Conservation (phyloP, 1,140 invertebrate species). For the Drosophila pandora region DNA sequence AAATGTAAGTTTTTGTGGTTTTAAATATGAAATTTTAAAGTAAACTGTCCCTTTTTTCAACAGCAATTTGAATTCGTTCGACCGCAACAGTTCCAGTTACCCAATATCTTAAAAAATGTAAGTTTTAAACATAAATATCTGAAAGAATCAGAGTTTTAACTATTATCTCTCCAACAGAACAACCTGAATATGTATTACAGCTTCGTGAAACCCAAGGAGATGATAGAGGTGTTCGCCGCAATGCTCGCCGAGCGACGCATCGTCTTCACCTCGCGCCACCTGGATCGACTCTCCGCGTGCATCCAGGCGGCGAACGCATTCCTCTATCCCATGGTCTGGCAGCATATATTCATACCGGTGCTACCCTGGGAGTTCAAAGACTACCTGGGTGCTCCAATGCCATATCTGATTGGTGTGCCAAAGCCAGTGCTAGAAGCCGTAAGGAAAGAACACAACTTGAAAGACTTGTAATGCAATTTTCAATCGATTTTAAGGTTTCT, state of each 20-base stretch:
- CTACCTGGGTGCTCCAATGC: constrained; percentile 97
- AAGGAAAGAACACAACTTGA: not conserved
- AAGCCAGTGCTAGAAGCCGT: constrained; percentile 89
- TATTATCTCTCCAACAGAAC: constrained; percentile 87
- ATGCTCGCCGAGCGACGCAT: constrained; percentile 96
- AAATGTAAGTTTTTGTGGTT: constrained; percentile 83
- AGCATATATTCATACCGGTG: constrained; percentile 98
- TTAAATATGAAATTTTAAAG: not conserved
- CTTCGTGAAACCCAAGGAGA: constrained; percentile 95
- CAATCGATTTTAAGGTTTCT: constrained; percentile 86
- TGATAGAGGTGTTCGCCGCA: constrained; percentile 97
- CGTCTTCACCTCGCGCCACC: constrained; percentile 93
- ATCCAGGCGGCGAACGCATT: constrained; percentile 97
- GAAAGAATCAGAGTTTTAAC: not conserved
- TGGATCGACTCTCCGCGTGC: constrained; percentile 95
- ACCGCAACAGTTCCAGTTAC: constrained; percentile 91
- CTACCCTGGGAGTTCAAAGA: constrained; percentile 94
- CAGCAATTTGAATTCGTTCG: constrained; percentile 91
- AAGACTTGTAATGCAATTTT: not conserved
- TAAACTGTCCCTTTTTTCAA: constrained; percentile 31
- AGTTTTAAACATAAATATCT: constrained; percentile 83
- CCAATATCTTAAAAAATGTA: constrained; percentile 97
- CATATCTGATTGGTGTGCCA: constrained; percentile 97
- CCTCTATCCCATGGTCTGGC: constrained; percentile 99
- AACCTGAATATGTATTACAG: constrained; percentile 98